Evolutionary conservation across 2,888 invertebrate genomes (phyloP).

Genomic region (Cepaea hortensis): DNA sequence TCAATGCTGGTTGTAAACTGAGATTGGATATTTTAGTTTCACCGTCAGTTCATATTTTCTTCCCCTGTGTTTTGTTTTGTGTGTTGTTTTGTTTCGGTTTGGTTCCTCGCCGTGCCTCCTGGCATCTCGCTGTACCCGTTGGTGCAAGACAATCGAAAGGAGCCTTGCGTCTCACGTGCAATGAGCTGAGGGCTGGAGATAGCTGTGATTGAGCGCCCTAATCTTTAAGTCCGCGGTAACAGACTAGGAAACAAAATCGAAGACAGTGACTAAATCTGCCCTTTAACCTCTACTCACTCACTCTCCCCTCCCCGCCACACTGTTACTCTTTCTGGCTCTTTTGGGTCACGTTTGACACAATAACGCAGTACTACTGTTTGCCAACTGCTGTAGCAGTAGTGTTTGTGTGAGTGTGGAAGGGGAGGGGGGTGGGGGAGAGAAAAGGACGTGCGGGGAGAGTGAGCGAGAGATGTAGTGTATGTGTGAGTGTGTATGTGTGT

Average conservation of each 20-base stretch:
- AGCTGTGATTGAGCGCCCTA: constrained; percentile 5
- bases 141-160: not conserved
- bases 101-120: not conserved
- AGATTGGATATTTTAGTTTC: not conserved
- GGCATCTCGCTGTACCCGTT: not conserved
- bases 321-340: too few relatives aligned
- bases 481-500: too few relatives aligned
- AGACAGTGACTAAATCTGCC: not conserved
- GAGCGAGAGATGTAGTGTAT: too few relatives aligned
- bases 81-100: too few relatives aligned
- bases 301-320: too few relatives aligned
- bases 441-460: too few relatives aligned
- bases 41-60: not conserved
- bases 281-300: too few relatives aligned
- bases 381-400: too few relatives aligned
- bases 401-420: too few relatives aligned
- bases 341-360: too few relatives aligned
- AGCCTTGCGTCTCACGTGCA: not conserved
- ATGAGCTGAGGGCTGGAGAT: constrained; percentile 9
- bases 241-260: not conserved
- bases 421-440: too few relatives aligned
- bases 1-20: not conserved
- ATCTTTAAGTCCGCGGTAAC: constrained; percentile 19
- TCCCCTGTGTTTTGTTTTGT: not conserved
- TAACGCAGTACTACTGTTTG: too few relatives aligned